Evolutionary conservation across 2,113 vertebrate species (phyloP).

Genomic region (Manacus vitellinus): DNA sequence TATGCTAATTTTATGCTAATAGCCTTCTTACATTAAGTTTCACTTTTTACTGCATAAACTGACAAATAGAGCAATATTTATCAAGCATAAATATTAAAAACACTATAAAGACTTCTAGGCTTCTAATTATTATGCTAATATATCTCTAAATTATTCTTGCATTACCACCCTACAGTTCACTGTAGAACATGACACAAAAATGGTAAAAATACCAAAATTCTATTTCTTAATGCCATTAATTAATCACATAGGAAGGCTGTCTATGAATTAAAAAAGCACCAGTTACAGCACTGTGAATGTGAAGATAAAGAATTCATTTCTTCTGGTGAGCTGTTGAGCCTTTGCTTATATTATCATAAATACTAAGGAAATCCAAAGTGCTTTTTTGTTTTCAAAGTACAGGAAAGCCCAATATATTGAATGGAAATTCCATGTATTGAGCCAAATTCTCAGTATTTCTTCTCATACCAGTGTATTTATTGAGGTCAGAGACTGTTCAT

Average conservation of each 20-base stretch:
- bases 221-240: conserved; percentile 28
- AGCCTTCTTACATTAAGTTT: conserved; percentile 60
- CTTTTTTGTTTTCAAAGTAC: neutral
- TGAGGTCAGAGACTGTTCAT: neutral
- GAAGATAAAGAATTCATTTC: conserved; percentile 11
- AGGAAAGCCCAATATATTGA: neutral
- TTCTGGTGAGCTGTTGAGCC: neutral
- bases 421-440: neutral
- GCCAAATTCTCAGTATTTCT: neutral
- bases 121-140: conserved; percentile 74
- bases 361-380: neutral
- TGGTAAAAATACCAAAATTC: conserved; percentile 38
- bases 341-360: neutral
- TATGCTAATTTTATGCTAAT: conserved; percentile 71
- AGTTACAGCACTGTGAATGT: neutral
- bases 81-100: conserved; percentile 73
- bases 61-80: conserved; percentile 71
- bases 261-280: neutral
- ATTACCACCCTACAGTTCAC: conserved; percentile 24
- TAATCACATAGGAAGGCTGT: conserved; percentile 15
- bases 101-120: conserved; percentile 65
- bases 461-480: neutral
- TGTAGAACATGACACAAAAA: conserved; percentile 42
- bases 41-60: conserved; percentile 68
- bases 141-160: conserved; percentile 64